Evolutionary conservation across 2,888 invertebrate species (phyloP), one percentile per base, ranked within the genome.

Genomic region (Oligia strigilis): DNA sequence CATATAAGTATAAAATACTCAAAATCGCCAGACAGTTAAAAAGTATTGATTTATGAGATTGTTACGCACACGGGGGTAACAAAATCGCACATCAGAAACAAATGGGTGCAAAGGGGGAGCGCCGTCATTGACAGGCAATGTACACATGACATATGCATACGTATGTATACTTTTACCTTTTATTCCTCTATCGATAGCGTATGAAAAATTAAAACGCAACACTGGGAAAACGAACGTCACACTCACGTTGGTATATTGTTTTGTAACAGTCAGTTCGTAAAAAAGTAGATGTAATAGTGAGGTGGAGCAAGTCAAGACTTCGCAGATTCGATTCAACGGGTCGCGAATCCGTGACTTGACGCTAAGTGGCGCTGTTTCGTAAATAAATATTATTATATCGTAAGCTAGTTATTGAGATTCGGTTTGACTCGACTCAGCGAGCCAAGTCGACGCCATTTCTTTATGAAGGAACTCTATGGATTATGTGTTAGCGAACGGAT

Each of bases 1-100:
- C 23, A 19, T 52, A 52, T 13, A 2, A 4, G 0, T 55, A 55
- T 19, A 58, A 58, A 58, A 23, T 58, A 58, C 55, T 58, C 23
- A 23, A 23, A 55, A 23, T 23, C 23, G 55, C 55, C 9, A 23
- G 19, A 55, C 55, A 23, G 23, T 23, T 8, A 23, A 23, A 23
- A 55, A 55, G 23, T n/a, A 58, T 77, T 55, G 49, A 77, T 67
- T 78, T 46, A 43, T 19, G 60, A 36, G 36, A 67, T 49, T 29
- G 13, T 19, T 43, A 64, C 52, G 17, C 19, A 36, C 43, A 52
- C 23, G 58, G 29, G 19, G 23, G 9, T 55, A n/a, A 36, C 52
- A 43, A 78, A 78, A 52, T 43, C n/a, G 14, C n/a, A 23, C 11
- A 13, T 14, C 40, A 11, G n/a, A 64, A 43, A n/a, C 14, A 77